These are phyloP conservation scores for Mesoligia furuncula DNA, from an alignment of 2,888 invertebrate genomes.

Conservation along the genomic window DNA sequence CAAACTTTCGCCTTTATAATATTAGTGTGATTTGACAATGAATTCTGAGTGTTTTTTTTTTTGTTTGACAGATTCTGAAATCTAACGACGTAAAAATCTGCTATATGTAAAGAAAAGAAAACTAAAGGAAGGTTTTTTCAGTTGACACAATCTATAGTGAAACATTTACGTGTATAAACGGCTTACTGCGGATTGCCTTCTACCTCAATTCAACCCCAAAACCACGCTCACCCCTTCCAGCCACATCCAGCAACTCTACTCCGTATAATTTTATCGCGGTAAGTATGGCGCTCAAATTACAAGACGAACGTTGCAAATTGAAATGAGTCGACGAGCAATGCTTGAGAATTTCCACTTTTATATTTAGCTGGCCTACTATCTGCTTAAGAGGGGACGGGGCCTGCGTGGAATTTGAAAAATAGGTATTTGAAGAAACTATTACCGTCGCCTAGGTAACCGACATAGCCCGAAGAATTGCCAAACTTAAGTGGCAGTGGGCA, in stretches of 20 bases:
- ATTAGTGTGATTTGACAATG: too few species aligned
- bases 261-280: constrained; percentile 72
- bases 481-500: too few species aligned
- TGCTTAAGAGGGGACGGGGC: not conserved
- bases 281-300: constrained; percentile 79
- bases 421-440: too few species aligned
- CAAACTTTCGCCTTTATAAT: too few species aligned
- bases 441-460: too few species aligned
- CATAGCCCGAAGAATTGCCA: too few species aligned
- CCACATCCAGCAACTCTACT: constrained; percentile 68
- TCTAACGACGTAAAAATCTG: not conserved
- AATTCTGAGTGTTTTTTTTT: too few species aligned
- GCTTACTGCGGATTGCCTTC: not conserved
- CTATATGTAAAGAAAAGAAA: not conserved
- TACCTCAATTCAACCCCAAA: not conserved
- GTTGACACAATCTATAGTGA: not conserved
- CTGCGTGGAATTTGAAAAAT: too few species aligned
- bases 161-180: not conserved
- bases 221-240: constrained; percentile 22
- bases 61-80: too few species aligned
- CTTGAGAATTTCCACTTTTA: constrained; percentile 62
- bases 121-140: not conserved
- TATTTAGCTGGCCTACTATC: constrained; percentile 48
- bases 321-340: constrained; percentile 73
- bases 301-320: constrained; percentile 79